phyloP scores from a whole-genome alignment of 2,113 vertebrate species.

The Hepsetus odoe region DNA sequence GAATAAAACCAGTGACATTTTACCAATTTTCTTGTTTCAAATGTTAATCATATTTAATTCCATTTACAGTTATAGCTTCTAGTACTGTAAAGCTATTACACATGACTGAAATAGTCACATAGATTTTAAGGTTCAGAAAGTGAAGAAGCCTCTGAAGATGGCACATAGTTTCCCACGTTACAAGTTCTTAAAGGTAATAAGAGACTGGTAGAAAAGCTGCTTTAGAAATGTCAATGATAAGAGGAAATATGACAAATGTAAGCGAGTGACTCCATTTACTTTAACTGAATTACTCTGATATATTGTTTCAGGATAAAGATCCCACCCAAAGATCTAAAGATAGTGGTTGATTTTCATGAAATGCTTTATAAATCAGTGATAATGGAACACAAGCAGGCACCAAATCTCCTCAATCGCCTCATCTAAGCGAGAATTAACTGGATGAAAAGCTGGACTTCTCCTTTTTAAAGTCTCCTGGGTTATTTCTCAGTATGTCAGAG shows the following conservation, averaged over 20 bases:
- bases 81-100: background rate
- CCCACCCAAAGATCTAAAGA: slow-evolving; percentile 1
- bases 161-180: background rate
- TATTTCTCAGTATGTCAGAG: slow-evolving; percentile 1
- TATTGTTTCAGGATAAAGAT: background rate
- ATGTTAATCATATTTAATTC: background rate
- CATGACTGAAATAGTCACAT: background rate
- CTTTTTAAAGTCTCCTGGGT: slow-evolving; percentile 8
- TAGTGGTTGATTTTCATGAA: background rate
- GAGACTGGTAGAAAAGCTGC: background rate
- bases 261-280: background rate
- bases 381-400: background rate
- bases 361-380: background rate
- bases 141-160: background rate
- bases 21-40: too few relatives aligned
- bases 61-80: too few relatives aligned
- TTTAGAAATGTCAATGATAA: background rate
- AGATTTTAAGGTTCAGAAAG: background rate
- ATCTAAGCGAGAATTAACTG: background rate
- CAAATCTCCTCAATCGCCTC: background rate
- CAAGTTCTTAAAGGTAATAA: background rate
- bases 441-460: background rate
- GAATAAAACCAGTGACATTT: slow-evolving; percentile 12
- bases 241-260: background rate
- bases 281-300: background rate